These are phyloP conservation scores for Pachymerium ferrugineum DNA, from an alignment of 2,888 invertebrate species.

Conservation along the genomic window DNA sequence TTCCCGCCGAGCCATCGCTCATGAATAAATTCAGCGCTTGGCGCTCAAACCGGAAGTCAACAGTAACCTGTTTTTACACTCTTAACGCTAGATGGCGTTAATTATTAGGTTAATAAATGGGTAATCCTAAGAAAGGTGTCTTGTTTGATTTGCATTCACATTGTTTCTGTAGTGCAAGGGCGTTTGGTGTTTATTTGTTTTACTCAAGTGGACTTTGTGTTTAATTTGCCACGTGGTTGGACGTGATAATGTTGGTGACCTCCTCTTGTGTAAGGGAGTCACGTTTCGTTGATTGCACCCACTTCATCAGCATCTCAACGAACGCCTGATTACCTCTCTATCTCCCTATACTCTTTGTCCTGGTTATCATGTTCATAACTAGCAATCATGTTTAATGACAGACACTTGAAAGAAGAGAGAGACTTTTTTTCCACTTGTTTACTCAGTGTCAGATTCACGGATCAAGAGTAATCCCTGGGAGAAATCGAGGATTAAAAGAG, in stretches of 20 bases:
- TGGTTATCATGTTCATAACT: not conserved
- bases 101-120: too few species aligned
- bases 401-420: not conserved
- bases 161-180: not conserved
- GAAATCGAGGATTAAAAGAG: too few species aligned
- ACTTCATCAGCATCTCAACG: slow-evolving; percentile 20
- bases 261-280: slow-evolving; percentile 10
- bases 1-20: too few species aligned
- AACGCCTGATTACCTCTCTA: slow-evolving; percentile 9
- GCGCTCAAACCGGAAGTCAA: too few species aligned
- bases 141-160: too few species aligned
- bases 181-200: slow-evolving; percentile 10
- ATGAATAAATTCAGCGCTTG: too few species aligned
- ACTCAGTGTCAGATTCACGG: too few species aligned
- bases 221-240: slow-evolving; percentile 27
- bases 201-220: slow-evolving; percentile 24
- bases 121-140: too few species aligned
- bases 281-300: slow-evolving; percentile 24
- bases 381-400: slow-evolving; percentile 15
- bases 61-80: too few species aligned
- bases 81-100: too few species aligned
- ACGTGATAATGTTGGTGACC: slow-evolving; percentile 19
- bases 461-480: too few species aligned
- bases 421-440: too few species aligned
- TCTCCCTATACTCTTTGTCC: not conserved